Percentiles rank a stretch among this genome's conserved stretches.
These are phyloP conservation scores for Florisuga fusca DNA, from an alignment of 2,797 vertebrate species.

Conservation along the genomic window DNA sequence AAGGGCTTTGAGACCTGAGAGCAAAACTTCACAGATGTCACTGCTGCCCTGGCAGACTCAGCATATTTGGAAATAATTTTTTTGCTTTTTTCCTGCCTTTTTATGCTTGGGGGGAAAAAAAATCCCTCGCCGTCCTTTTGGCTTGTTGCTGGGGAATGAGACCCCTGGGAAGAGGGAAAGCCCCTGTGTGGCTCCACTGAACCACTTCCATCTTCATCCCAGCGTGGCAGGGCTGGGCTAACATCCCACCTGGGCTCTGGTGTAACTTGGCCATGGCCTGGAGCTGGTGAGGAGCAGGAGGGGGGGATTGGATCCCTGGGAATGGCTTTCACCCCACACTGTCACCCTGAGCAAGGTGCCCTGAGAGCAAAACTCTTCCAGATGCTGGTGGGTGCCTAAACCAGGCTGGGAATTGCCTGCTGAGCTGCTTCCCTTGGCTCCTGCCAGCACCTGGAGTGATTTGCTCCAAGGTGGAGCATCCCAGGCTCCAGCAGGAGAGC, in stretches of 20 bases:
- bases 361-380: accelerated
- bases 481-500: background rate
- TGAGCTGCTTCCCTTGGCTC: background rate
- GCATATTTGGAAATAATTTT: background rate
- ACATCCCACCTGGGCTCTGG: background rate
- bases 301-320: no score
- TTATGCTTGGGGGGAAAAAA: background rate
- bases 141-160: background rate
- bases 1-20: constrained; percentile 33
- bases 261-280: background rate
- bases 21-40: background rate
- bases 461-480: background rate
- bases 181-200: background rate
- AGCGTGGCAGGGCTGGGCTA: background rate
- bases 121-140: background rate
- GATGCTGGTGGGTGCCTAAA: background rate
- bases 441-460: background rate
- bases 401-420: background rate
- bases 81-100: constrained; percentile 2
- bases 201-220: background rate
- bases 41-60: background rate
- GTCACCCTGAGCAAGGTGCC: background rate
- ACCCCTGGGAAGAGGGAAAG: background rate
- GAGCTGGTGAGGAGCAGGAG: background rate
- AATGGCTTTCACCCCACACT: accelerated